phyloP scores from a whole-genome alignment of 2,888 invertebrate genomes.

The Scaptodrosophila latifasciaeformis region DNA sequence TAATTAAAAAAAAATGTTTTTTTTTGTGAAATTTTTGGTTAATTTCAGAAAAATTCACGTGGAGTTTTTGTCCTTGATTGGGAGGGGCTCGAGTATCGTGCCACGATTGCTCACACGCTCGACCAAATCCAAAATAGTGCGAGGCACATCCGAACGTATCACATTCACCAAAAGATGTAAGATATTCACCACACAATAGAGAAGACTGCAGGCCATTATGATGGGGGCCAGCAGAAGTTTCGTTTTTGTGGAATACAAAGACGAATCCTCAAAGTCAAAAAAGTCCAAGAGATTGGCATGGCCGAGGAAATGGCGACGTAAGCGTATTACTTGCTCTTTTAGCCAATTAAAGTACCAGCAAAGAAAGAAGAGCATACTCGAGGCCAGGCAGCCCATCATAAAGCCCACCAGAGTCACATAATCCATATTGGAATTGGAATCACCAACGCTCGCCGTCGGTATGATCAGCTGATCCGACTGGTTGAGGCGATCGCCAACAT shows the following conservation, averaged over 20 bases:
- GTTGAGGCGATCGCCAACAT: too few relatives aligned
- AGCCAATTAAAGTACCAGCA: conserved; percentile 60
- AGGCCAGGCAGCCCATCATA: conserved; percentile 49
- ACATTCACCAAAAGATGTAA: conserved; percentile 42
- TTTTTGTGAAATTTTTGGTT: too few relatives aligned
- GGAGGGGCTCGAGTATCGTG: too few relatives aligned
- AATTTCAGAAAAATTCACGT: too few relatives aligned
- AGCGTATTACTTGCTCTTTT: conserved; percentile 37
- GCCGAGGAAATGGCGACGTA: conserved; percentile 52
- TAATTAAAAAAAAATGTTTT: too few relatives aligned
- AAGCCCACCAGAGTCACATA: conserved; percentile 57
- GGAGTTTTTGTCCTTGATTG: too few relatives aligned
- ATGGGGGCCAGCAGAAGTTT: conserved; percentile 59
- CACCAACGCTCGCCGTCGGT: too few relatives aligned
- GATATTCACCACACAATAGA: conserved; percentile 46
- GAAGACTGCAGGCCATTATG: conserved; percentile 36
- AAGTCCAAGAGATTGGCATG: conserved; percentile 51
- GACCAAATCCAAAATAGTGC: conserved; percentile 42
- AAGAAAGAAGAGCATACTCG: conserved; percentile 48
- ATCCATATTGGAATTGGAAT: conserved; percentile 46
- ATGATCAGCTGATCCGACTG: too few relatives aligned
- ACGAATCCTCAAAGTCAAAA: conserved; percentile 52
- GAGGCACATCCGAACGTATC: conserved; percentile 49
- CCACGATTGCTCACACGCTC: conserved; percentile 25
- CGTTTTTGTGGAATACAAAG: conserved; percentile 39